These are phyloP conservation scores for Sisyra terminalis DNA, from an alignment of 2,888 invertebrate species.

Conservation along the genomic window DNA sequence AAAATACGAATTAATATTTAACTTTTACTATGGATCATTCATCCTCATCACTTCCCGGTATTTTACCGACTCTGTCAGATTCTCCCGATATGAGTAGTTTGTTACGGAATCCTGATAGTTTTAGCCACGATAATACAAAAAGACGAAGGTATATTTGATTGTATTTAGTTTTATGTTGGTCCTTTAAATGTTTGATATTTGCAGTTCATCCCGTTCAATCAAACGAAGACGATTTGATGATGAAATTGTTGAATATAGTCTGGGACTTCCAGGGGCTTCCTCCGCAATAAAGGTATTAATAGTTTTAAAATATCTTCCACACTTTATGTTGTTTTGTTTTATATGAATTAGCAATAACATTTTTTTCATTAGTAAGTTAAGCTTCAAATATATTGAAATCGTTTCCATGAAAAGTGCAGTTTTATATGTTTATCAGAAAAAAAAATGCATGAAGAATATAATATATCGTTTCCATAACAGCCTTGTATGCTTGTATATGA, in stretches of 20 bases:
- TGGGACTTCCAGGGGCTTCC: conserved; percentile 41
- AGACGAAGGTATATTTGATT: conserved; percentile 27
- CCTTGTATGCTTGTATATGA: too few species aligned
- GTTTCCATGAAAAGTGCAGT: too few species aligned
- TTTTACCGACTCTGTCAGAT: background rate
- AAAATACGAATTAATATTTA: too few species aligned
- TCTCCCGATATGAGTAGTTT: conserved; percentile 16
- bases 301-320: background rate
- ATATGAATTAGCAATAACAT: too few species aligned
- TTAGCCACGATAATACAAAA: conserved; percentile 29
- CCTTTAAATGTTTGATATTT: conserved; percentile 10
- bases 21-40: conserved; percentile 2
- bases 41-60: background rate
- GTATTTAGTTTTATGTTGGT: background rate
- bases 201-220: conserved; percentile 82
- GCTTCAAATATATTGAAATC: too few species aligned
- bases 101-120: conserved; percentile 23
- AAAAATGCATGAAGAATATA: too few species aligned
- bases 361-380: too few species aligned
- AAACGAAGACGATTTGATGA: conserved; percentile 93
- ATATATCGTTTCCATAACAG: too few species aligned
- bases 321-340: too few species aligned
- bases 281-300: conserved; percentile 22
- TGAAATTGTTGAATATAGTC: conserved; percentile 85
- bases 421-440: too few species aligned